phyloP scores from a whole-genome alignment of 1,140 invertebrate species.

The Drosophila santomea region DNA sequence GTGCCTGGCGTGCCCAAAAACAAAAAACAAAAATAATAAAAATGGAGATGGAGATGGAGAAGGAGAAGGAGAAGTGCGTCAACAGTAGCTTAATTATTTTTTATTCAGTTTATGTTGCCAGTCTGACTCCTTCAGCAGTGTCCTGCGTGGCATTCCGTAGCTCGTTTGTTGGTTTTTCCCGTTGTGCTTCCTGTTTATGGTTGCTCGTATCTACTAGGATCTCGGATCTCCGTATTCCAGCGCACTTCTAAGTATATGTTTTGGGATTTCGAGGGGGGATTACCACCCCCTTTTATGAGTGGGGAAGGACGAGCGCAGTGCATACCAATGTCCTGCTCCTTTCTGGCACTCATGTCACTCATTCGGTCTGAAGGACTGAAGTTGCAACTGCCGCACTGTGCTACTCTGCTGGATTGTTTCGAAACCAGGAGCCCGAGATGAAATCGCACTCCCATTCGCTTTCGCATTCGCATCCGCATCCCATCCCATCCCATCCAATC shows the following conservation, averaged over 20 bases:
- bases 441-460: neutral
- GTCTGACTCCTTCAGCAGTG: neutral
- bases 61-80: conserved; percentile 50
- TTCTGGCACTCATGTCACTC: conserved; percentile 38
- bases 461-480: no score
- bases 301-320: conserved; percentile 11
- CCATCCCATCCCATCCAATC: no score
- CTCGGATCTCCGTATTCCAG: conserved; percentile 19
- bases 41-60: no score
- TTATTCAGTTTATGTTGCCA: conserved; percentile 69
- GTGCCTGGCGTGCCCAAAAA: conserved; percentile 74
- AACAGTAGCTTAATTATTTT: conserved; percentile 81
- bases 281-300: conserved; percentile 10
- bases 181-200: conserved; percentile 73
- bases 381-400: conserved; percentile 11
- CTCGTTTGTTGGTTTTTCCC: conserved; percentile 49
- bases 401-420: conserved; percentile 18
- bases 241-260: conserved; percentile 73
- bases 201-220: conserved; percentile 32
- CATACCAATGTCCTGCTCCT: conserved; percentile 37
- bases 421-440: conserved; percentile 25
- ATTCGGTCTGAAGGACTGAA: conserved; percentile 11
- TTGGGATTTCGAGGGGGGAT: conserved; percentile 56
- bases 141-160: conserved; percentile 8
- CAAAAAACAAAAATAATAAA: no score